phyloP scores from a whole-genome alignment of 1,140 invertebrate species.

The Ceratina japonica region DNA sequence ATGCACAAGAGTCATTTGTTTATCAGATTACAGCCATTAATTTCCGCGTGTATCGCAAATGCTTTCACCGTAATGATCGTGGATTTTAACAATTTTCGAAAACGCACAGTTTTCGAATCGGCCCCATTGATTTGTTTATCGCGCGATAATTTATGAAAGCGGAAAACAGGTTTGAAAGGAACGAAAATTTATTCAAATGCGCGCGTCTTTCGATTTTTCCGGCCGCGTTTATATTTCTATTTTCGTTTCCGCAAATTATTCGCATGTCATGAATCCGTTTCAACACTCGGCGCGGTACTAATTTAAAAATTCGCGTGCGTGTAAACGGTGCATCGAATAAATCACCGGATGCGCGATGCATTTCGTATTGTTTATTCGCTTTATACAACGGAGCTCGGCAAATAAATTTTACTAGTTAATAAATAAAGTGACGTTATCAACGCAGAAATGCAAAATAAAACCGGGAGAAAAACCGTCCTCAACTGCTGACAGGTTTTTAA shows the following conservation, averaged over 20 bases:
- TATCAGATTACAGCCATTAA: neutral
- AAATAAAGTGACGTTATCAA: neutral
- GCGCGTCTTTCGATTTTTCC: neutral
- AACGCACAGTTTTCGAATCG: no score
- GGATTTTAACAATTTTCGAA: neutral
- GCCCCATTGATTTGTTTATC: no score
- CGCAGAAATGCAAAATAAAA: neutral
- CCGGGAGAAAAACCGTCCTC: neutral
- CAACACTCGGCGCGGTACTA: neutral
- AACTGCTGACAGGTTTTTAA: no score
- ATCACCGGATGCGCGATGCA: neutral
- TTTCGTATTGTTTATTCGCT: conserved; percentile 18
- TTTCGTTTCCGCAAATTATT: conserved; percentile 2
- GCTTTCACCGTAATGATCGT: neutral
- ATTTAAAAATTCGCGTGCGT: conserved; percentile 5
- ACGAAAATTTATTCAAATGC: no score
- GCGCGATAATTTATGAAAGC: no score
- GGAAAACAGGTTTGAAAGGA: no score
- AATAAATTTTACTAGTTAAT: conserved; percentile 12
- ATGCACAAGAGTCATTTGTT: neutral
- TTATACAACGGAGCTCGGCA: no score
- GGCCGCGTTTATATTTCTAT: neutral
- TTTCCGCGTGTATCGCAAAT: neutral
- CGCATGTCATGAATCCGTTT: neutral
- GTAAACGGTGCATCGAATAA: conserved; percentile 2